Conservation (phyloP, 2,888 invertebrate genomes). For the Bombylius discolor region DNA sequence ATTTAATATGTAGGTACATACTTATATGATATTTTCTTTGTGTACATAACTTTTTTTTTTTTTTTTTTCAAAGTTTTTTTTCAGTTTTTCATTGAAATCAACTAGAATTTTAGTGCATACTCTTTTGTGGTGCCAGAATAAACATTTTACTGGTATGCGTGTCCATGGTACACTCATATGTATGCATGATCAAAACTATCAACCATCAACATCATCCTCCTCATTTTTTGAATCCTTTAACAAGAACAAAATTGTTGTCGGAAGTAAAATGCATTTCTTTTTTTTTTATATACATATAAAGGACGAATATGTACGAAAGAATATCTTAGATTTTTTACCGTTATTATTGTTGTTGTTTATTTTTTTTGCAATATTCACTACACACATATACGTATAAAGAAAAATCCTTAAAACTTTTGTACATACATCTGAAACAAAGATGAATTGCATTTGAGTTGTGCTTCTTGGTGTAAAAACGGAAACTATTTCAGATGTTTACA, state of each 20-base stretch:
- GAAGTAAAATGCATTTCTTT: neutral
- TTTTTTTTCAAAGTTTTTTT: no score
- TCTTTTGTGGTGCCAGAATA: conserved; percentile 4
- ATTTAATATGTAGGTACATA: conserved; percentile 14
- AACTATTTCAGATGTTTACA: conserved; percentile 7
- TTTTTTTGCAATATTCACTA: no score
- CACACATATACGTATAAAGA: neutral
- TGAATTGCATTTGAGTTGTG: neutral
- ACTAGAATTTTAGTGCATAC: no score
- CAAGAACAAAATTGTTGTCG: neutral
- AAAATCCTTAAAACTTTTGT: no score
- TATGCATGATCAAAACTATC: neutral
- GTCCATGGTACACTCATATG: neutral
- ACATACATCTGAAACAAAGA: neutral
- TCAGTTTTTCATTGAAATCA: no score
- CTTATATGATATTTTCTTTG: neutral
- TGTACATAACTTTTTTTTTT: no score
- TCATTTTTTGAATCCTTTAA: no score
- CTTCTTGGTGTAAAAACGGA: conserved; percentile 5
- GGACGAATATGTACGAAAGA: neutral
- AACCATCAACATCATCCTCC: no score
- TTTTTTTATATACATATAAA: neutral
- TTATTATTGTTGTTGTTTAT: no score
- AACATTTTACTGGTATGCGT: neutral
- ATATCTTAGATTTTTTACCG: neutral